A percentile compares a stretch with the other conserved stretches of the same genome.
These are phyloP conservation scores for Centroberyx gerrardi DNA, from an alignment of 2,797 vertebrate species.

Conservation along the genomic window DNA sequence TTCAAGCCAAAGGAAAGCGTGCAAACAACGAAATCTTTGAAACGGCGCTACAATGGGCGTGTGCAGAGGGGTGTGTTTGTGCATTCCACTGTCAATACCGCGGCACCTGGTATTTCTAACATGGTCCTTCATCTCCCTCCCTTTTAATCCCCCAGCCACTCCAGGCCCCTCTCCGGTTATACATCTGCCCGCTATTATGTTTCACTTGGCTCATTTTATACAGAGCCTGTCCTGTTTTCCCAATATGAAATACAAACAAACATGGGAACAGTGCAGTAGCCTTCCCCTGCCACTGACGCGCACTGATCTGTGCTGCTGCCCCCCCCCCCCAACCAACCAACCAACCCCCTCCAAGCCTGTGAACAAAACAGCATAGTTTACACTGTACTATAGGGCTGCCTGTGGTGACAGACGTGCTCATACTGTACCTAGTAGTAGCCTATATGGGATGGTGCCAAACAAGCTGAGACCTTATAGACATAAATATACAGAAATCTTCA, in stretches of 20 bases:
- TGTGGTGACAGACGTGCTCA: conserved; percentile 45
- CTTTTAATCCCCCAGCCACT: conserved; percentile 31
- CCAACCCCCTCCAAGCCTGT: neutral
- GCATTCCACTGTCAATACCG: conserved; percentile 84
- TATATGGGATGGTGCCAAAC: conserved; percentile 65
- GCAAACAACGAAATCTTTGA: conserved; percentile 75
- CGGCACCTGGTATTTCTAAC: conserved; percentile 78
- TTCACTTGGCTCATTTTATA: neutral
- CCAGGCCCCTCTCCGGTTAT: neutral
- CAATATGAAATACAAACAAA: neutral
- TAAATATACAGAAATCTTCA: conserved; percentile 37
- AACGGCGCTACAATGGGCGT: conserved; percentile 79
- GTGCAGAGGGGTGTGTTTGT: conserved; percentile 82
- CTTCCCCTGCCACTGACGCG: neutral
- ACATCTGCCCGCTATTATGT: neutral
- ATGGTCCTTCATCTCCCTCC: conserved; percentile 10
- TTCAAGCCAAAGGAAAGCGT: conserved; percentile 43
- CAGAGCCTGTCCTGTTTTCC: neutral
- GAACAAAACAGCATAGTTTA: conserved; percentile 36
- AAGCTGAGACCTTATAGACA: conserved; percentile 64
- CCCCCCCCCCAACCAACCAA: neutral
- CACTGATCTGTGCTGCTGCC: conserved; percentile 33
- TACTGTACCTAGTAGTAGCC: conserved; percentile 48
- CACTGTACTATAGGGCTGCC: conserved; percentile 19
- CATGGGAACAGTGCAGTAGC: conserved; percentile 26